These are phyloP conservation scores for Cynocephalus volans DNA, from an alignment of 2,113 vertebrate species.

Conservation along the genomic window DNA sequence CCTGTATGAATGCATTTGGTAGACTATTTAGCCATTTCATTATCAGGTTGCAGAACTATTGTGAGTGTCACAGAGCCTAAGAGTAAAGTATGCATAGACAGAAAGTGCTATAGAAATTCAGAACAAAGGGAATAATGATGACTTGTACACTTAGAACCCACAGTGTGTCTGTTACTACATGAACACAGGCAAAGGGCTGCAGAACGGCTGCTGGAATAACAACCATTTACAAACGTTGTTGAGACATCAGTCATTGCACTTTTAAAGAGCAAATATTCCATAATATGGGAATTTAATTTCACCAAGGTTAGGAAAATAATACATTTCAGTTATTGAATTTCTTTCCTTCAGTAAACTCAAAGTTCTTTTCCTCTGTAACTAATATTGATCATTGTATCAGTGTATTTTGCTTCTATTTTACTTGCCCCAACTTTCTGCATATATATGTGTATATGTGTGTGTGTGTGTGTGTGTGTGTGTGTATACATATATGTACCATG, in stretches of 20 bases:
- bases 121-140: background rate
- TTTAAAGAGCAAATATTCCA: background rate
- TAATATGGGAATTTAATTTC: conserved; percentile 30
- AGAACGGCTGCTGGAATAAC: background rate
- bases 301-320: conserved; percentile 38
- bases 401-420: conserved; percentile 5
- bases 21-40: background rate
- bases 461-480: background rate
- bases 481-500: background rate
- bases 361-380: background rate
- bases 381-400: background rate
- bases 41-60: background rate
- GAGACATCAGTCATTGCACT: background rate
- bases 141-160: background rate
- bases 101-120: conserved; percentile 11
- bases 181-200: background rate
- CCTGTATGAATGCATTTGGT: background rate
- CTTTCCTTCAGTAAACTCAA: background rate
- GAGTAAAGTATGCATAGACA: background rate
- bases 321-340: conserved; percentile 24
- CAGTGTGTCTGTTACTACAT: background rate
- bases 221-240: background rate
- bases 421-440: background rate
- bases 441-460: background rate
- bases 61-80: background rate